Evolutionary conservation across 2,113 vertebrate species (phyloP).

Genomic region (Zeus faber): DNA sequence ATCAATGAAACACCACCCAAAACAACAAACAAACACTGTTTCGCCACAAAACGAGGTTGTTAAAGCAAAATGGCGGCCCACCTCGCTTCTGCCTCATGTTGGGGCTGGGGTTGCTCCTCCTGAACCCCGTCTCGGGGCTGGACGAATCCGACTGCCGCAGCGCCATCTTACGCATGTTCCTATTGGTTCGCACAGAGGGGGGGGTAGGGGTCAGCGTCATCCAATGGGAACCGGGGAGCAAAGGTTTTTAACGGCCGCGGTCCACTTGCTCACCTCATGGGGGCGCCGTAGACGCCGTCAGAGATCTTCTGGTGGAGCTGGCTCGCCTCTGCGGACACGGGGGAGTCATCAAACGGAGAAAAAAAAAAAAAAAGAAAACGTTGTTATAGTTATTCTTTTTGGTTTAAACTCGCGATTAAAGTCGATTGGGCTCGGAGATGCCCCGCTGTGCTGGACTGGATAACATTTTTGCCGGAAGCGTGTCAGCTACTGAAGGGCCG

Average conservation of each 20-base stretch:
- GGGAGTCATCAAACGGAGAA: slow-evolving; percentile 5
- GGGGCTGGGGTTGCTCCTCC: slow-evolving; percentile 79
- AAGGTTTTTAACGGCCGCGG: too few relatives aligned
- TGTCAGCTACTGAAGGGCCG: too few relatives aligned
- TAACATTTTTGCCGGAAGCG: too few relatives aligned
- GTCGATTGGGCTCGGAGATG: background rate
- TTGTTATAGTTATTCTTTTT: background rate
- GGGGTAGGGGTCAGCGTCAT: fast-evolving
- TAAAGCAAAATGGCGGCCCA: too few relatives aligned
- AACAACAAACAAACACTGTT: too few relatives aligned
- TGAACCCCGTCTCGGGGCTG: slow-evolving; percentile 79
- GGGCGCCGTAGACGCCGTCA: slow-evolving; percentile 81
- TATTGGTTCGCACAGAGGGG: slow-evolving; percentile 32
- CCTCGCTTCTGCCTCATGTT: slow-evolving; percentile 84
- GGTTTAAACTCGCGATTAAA: background rate
- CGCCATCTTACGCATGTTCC: slow-evolving; percentile 78
- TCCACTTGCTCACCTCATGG: slow-evolving; percentile 86
- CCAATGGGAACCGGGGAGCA: background rate
- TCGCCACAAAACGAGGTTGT: too few relatives aligned
- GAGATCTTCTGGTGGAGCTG: slow-evolving; percentile 85
- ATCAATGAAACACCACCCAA: too few relatives aligned
- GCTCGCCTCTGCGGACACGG: slow-evolving; percentile 81
- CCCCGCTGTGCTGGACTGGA: too few relatives aligned
- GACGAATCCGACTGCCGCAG: slow-evolving; percentile 81
- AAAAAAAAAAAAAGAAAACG: background rate